phyloP scores from a whole-genome alignment of 2,797 vertebrate genomes.

The Falco berigora region DNA sequence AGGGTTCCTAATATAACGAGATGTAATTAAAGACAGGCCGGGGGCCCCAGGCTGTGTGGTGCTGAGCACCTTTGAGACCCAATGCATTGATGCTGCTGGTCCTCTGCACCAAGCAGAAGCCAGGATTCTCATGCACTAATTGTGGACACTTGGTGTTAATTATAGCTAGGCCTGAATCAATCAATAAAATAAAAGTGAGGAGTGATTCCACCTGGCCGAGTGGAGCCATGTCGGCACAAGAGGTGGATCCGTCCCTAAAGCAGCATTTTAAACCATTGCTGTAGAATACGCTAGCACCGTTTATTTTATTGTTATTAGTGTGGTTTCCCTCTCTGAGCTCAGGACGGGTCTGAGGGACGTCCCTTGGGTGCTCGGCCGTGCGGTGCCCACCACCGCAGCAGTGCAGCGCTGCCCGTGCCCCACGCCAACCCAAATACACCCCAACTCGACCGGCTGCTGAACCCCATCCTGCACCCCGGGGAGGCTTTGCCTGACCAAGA shows the following conservation, averaged over 20 bases:
- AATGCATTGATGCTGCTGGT: neutral
- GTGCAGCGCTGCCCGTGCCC: neutral
- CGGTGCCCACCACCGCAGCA: accelerated
- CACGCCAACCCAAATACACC: neutral
- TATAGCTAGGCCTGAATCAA: neutral
- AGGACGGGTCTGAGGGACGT: neutral
- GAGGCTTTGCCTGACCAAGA: neutral
- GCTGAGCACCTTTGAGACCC: neutral
- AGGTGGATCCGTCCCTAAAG: neutral
- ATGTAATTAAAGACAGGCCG: neutral
- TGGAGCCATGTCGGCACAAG: neutral
- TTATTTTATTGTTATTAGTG: neutral
- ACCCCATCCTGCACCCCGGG: neutral
- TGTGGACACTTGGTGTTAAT: neutral
- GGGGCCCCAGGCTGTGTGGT: neutral
- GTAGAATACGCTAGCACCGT: conserved; percentile 8
- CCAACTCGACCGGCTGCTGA: neutral
- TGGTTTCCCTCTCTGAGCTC: neutral
- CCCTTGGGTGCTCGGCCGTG: accelerated
- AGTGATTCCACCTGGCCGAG: neutral
- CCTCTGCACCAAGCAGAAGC: neutral
- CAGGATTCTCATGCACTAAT: neutral
- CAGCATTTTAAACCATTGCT: conserved; percentile 18
- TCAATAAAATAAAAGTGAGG: neutral
- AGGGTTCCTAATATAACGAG: accelerated